Conservation (phyloP, 2,797 vertebrate species). For the Okamejei kenojei region DNA sequence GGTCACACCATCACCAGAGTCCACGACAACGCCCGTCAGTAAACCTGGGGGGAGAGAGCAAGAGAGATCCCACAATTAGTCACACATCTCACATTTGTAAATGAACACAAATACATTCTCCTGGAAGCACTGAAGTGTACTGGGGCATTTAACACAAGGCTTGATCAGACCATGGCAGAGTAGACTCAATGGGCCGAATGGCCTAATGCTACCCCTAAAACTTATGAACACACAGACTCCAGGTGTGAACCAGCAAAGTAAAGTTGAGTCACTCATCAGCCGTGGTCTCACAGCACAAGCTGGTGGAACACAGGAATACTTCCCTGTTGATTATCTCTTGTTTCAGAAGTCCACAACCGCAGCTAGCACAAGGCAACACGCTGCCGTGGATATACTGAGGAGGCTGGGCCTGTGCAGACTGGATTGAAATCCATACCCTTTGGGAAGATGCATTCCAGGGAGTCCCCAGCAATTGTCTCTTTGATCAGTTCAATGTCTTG, state of each 20-base stretch:
- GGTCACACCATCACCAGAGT: constrained; percentile 83
- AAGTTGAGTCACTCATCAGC: too few relatives aligned
- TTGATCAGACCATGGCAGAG: too few relatives aligned
- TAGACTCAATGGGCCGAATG: too few relatives aligned
- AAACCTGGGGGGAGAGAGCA: constrained; percentile 55
- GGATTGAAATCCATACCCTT: background rate
- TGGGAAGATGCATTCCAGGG: too few relatives aligned
- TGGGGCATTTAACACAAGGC: too few relatives aligned
- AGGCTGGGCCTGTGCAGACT: background rate
- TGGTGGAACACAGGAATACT: background rate
- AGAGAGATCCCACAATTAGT: background rate
- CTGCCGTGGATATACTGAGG: background rate
- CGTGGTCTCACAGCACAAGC: too few relatives aligned
- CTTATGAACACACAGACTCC: too few relatives aligned
- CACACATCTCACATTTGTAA: background rate
- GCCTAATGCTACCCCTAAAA: too few relatives aligned
- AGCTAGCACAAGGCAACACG: background rate
- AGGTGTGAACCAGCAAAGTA: too few relatives aligned
- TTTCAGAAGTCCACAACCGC: background rate
- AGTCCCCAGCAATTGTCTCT: background rate
- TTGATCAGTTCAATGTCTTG: background rate
- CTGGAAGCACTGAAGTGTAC: background rate
- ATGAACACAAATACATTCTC: background rate
- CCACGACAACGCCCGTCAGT: constrained; percentile 78
- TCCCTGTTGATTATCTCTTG: background rate